Percentiles rank a stretch among this genome's conserved stretches.
phyloP scores from a whole-genome alignment of 2,113 vertebrate species.

The Sclerurus mexicanus region DNA sequence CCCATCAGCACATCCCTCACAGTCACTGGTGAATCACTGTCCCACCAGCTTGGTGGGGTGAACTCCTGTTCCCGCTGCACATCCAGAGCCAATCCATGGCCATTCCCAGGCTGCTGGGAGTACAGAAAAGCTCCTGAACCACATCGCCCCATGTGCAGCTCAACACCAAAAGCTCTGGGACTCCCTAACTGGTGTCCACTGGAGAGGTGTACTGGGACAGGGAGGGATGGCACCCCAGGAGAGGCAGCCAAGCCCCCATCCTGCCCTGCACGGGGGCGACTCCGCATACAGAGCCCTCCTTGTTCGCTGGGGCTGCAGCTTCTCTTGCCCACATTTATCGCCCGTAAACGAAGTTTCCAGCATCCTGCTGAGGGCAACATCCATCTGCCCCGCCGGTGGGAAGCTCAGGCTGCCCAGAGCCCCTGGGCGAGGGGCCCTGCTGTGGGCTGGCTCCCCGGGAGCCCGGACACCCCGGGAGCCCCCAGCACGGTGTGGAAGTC shows the following conservation, averaged over 20 bases:
- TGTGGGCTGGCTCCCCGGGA: not conserved
- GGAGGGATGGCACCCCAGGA: not conserved
- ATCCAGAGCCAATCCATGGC: not conserved
- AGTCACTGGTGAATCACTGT: not conserved
- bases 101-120: not conserved
- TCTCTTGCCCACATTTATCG: not conserved
- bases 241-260: not conserved
- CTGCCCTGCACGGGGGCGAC: fast-evolving
- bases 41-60: not conserved
- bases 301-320: not conserved
- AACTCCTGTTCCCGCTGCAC: not conserved
- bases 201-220: not conserved
- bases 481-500: not conserved
- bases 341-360: not conserved
- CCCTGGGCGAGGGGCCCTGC: not conserved
- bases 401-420: not conserved
- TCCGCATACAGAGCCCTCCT: not conserved
- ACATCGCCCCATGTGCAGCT: fast-evolving
- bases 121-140: not conserved
- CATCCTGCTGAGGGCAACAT: fast-evolving
- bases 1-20: not conserved
- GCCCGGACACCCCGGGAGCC: not conserved
- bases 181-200: fast-evolving
- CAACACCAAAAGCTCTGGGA: not conserved
- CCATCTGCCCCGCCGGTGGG: fast-evolving